Evolutionary conservation across 2,888 invertebrate genomes (phyloP).

Genomic region (Drosophila stalkeri): DNA sequence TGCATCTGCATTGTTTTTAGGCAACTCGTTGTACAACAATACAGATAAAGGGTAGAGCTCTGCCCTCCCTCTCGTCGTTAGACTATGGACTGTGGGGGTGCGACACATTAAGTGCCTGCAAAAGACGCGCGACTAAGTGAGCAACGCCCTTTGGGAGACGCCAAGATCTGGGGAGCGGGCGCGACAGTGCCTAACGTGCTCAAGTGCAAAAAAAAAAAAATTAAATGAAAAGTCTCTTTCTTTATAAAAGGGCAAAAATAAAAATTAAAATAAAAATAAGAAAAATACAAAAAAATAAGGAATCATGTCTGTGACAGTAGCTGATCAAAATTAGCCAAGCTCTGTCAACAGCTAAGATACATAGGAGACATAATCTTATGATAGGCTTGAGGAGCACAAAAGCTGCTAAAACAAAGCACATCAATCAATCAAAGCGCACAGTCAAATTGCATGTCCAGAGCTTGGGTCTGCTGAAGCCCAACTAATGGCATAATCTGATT

Average conservation of each 20-base stretch:
- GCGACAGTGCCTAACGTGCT: slow-evolving; percentile 62
- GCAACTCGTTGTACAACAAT: slow-evolving; percentile 51
- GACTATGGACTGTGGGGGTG: slow-evolving; percentile 10
- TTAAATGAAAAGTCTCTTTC: slow-evolving; percentile 1
- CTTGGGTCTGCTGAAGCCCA: slow-evolving; percentile 4
- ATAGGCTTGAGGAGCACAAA: slow-evolving; percentile 8
- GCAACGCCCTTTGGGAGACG: slow-evolving; percentile 36
- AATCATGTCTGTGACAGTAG: slow-evolving; percentile 6
- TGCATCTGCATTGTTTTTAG: slow-evolving; percentile 73
- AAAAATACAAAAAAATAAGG: background rate
- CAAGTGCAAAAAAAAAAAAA: slow-evolving; percentile 59
- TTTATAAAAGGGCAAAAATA: background rate
- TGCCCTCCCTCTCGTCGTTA: background rate
- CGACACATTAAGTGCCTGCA: slow-evolving; percentile 77
- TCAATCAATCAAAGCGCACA: slow-evolving; percentile 34
- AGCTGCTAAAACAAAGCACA: slow-evolving; percentile 7
- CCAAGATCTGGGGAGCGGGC: slow-evolving; percentile 10
- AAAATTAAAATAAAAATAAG: background rate
- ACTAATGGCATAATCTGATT: slow-evolving; percentile 63
- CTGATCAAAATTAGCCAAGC: slow-evolving; percentile 36
- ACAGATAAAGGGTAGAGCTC: slow-evolving; percentile 20
- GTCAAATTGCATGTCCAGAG: background rate
- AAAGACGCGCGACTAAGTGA: slow-evolving; percentile 74
- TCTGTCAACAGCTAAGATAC: slow-evolving; percentile 11
- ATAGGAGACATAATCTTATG: slow-evolving; percentile 17